Conservation (phyloP, 2,888 invertebrate species). For the Kuschelorhynchus macadamiae region DNA sequence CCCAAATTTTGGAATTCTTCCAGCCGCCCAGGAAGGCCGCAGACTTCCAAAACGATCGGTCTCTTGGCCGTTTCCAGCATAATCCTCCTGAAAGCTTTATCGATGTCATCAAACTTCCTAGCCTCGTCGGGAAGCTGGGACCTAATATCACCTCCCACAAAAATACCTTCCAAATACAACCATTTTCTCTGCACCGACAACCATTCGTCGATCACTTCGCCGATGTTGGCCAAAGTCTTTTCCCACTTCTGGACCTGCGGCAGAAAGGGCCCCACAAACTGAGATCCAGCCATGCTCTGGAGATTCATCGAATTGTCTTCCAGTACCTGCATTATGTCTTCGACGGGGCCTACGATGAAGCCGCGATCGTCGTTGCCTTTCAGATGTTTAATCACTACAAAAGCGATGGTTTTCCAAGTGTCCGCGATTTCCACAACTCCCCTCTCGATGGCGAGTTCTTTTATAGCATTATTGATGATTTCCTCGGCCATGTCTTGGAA, state of each 20-base stretch:
- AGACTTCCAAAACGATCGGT: conserved; percentile 85
- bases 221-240: conserved; percentile 81
- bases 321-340: conserved; percentile 84
- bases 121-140: conserved; percentile 91
- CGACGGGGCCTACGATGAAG: conserved; percentile 81
- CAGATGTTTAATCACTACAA: conserved; percentile 77
- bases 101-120: conserved; percentile 91
- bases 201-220: conserved; percentile 92
- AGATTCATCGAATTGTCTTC: conserved; percentile 93
- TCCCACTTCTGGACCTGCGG: conserved; percentile 89
- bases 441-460: conserved; percentile 92
- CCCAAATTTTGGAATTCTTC: conserved; percentile 82
- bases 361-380: conserved; percentile 87
- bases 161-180: conserved; percentile 94
- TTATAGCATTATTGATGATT: conserved; percentile 90
- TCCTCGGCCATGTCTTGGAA: conserved; percentile 89
- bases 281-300: conserved; percentile 92
- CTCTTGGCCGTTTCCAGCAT: conserved; percentile 89
- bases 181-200: conserved; percentile 89
- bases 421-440: conserved; percentile 88
- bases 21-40: conserved; percentile 80
- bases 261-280: conserved; percentile 92
- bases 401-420: conserved; percentile 77
- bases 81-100: conserved; percentile 83
- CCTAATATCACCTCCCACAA: conserved; percentile 90